Conservation (phyloP, 2,113 vertebrate species). For the Burhinus bistriatus region DNA sequence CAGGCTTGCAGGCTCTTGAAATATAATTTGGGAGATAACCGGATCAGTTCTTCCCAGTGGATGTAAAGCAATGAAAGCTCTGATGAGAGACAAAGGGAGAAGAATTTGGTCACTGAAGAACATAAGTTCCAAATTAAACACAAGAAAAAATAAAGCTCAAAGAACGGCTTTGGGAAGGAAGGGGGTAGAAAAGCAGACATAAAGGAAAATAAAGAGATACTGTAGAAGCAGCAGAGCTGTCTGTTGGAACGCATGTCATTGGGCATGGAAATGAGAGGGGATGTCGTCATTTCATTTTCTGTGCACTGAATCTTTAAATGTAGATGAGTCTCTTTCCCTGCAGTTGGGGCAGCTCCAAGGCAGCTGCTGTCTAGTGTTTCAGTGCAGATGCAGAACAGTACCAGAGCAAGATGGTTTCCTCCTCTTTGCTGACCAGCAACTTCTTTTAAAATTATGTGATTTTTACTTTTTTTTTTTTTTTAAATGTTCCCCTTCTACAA, state of each 20-base stretch:
- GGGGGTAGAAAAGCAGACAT: not conserved
- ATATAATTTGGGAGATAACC: slow-evolving; percentile 37
- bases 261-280: slow-evolving; percentile 22
- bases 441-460: not conserved
- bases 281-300: not conserved
- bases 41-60: not conserved
- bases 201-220: not conserved
- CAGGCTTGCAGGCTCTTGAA: not conserved
- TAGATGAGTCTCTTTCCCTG: not conserved
- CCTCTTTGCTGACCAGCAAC: not conserved
- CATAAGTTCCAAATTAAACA: slow-evolving; percentile 1
- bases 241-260: not conserved
- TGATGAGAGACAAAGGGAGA: slow-evolving; percentile 11
- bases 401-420: not conserved
- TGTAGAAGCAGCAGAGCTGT: not conserved
- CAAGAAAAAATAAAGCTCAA: not conserved
- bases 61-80: slow-evolving; percentile 8
- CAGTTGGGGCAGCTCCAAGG: not conserved
- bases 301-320: slow-evolving; percentile 12
- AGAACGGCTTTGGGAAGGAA: not conserved
- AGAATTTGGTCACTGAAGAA: slow-evolving; percentile 17
- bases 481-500: not conserved
- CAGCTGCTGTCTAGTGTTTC: not conserved
- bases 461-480: not conserved
- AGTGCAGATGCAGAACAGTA: not conserved